These are phyloP conservation scores for Ditylenchus dipsaci DNA, from an alignment of 1,140 invertebrate species.

Conservation along the genomic window DNA sequence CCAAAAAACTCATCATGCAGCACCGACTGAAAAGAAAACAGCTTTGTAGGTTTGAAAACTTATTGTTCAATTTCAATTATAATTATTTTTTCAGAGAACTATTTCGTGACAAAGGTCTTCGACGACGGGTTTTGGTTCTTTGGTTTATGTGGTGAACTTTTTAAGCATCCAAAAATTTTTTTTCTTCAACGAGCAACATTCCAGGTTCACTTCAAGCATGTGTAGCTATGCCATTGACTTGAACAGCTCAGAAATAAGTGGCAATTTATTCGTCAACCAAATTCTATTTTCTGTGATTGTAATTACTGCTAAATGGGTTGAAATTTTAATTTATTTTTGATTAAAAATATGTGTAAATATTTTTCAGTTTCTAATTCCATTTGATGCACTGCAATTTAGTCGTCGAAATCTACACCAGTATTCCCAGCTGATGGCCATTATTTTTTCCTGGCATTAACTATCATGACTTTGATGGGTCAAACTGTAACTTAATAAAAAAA, in stretches of 20 bases:
- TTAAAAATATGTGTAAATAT: not conserved
- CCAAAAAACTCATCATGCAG: slow-evolving; percentile 37
- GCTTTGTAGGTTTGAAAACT: slow-evolving; percentile 15
- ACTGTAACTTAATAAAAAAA: slow-evolving; percentile 20
- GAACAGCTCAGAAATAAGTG: slow-evolving; percentile 49
- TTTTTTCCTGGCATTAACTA: slow-evolving; percentile 42
- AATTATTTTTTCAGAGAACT: not conserved
- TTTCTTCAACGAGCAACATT: slow-evolving; percentile 13
- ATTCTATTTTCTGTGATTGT: slow-evolving; percentile 51
- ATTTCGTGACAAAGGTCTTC: not conserved
- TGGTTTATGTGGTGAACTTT: not conserved
- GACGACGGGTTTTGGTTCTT: not conserved
- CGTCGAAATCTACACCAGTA: slow-evolving; percentile 43
- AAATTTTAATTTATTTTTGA: too few relatives aligned
- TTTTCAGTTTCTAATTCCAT: slow-evolving; percentile 29
- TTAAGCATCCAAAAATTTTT: too few relatives aligned
- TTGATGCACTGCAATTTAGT: slow-evolving; percentile 33
- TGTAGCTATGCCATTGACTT: slow-evolving; percentile 56
- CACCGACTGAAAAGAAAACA: slow-evolving; percentile 41
- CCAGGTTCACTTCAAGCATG: slow-evolving; percentile 47
- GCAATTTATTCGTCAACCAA: slow-evolving; percentile 55
- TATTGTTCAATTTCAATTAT: not conserved
- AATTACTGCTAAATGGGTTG: slow-evolving; percentile 44
- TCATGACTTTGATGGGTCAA: slow-evolving; percentile 31
- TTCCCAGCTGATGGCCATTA: slow-evolving; percentile 34